phyloP scores from a whole-genome alignment of 2,888 invertebrate species.

The Apamea sordens region DNA sequence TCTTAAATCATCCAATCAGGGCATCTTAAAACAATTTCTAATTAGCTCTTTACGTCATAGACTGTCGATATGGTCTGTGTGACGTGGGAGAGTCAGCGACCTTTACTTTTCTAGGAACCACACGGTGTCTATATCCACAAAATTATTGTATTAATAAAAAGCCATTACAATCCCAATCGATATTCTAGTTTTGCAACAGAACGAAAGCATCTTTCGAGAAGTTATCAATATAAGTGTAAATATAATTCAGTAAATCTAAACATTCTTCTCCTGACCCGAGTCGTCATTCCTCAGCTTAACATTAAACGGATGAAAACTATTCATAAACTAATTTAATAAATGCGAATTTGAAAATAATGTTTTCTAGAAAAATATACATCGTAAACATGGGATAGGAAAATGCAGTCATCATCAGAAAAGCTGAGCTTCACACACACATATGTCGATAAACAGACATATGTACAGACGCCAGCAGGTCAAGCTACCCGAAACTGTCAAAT shows the following conservation, averaged over 20 bases:
- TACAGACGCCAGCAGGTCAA: no score
- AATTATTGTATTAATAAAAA: slow-evolving; percentile 22
- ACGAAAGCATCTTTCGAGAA: slow-evolving; percentile 24
- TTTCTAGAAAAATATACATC: slow-evolving; percentile 18
- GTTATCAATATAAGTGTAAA: slow-evolving; percentile 25
- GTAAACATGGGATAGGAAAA: neutral
- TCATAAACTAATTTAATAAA: slow-evolving; percentile 44
- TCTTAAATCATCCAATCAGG: no score
- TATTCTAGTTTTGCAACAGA: slow-evolving; percentile 21
- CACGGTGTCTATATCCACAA: neutral
- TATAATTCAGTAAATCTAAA: slow-evolving; percentile 29
- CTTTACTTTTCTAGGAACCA: slow-evolving; percentile 26
- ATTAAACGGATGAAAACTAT: slow-evolving; percentile 39
- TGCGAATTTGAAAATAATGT: slow-evolving; percentile 27
- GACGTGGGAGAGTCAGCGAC: slow-evolving; percentile 12
- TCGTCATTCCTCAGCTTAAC: slow-evolving; percentile 35
- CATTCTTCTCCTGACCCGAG: slow-evolving; percentile 9
- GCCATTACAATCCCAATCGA: slow-evolving; percentile 21
- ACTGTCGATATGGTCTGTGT: neutral
- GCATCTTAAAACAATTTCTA: slow-evolving; percentile 28
- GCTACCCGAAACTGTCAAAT: no score
- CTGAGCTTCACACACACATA: neutral
- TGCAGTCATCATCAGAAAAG: slow-evolving; percentile 2
- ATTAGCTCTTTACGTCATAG: slow-evolving; percentile 28
- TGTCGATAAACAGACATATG: neutral